Conservation (phyloP, 2,797 vertebrate species). For the Malurus leucopterus region DNA sequence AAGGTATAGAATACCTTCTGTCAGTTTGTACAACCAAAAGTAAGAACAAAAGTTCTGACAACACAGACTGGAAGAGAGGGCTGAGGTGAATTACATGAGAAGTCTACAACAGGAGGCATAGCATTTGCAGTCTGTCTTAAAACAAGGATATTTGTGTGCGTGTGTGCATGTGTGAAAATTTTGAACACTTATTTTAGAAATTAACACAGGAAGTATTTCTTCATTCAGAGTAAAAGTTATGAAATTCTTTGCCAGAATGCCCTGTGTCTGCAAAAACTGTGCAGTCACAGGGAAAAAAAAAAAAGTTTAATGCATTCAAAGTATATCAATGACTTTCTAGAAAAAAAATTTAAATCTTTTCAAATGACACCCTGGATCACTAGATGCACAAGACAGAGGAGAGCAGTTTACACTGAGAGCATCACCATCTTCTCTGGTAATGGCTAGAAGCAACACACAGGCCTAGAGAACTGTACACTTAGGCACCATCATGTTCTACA, state of each 20-base stretch:
- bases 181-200: no score
- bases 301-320: not conserved
- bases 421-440: not conserved
- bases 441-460: not conserved
- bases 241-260: not conserved
- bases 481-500: not conserved
- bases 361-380: not conserved
- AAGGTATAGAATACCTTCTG: not conserved
- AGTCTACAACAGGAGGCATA: not conserved
- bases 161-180: not conserved
- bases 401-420: not conserved
- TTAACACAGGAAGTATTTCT: not conserved
- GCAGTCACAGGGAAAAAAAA: accelerated
- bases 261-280: not conserved
- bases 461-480: not conserved
- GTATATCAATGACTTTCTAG: not conserved
- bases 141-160: not conserved
- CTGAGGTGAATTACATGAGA: not conserved
- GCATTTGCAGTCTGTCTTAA: not conserved
- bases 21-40: not conserved
- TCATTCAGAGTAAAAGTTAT: not conserved
- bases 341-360: not conserved
- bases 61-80: not conserved
- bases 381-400: not conserved
- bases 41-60: not conserved